Evolutionary conservation across 2,888 invertebrate species (phyloP).

Genomic region (Hydroisotoma schaefferi): DNA sequence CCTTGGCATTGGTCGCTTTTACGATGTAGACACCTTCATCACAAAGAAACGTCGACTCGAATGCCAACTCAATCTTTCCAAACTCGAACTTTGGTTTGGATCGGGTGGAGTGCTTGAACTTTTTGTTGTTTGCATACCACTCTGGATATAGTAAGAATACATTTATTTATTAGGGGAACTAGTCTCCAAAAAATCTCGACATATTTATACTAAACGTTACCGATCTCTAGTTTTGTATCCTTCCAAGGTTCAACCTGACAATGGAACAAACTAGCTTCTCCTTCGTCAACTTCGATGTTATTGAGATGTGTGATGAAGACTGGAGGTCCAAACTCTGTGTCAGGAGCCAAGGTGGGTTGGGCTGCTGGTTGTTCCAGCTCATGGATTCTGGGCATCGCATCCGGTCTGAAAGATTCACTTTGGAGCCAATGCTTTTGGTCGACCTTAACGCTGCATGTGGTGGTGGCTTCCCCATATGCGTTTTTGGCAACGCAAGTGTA

Average conservation of each 20-base stretch:
- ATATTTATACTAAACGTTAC: conserved; percentile 9
- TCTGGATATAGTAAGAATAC: background rate
- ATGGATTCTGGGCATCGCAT: conserved; percentile 79
- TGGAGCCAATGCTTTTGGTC: conserved; percentile 74
- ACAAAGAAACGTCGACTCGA: conserved; percentile 80
- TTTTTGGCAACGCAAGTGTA: conserved; percentile 95
- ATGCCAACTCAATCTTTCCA: conserved; percentile 88
- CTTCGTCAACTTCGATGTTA: conserved; percentile 88
- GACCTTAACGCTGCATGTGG: conserved; percentile 83
- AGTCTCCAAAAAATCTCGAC: background rate
- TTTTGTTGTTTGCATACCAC: conserved; percentile 92
- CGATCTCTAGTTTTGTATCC: conserved; percentile 52
- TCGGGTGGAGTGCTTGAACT: conserved; percentile 80
- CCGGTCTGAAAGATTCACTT: conserved; percentile 82
- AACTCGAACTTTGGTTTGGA: conserved; percentile 93
- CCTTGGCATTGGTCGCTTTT: conserved; percentile 82
- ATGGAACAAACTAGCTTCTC: conserved; percentile 90
- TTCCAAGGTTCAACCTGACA: conserved; percentile 58
- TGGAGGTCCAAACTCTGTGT: conserved; percentile 83
- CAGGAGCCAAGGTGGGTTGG: conserved; percentile 62
- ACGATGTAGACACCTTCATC: conserved; percentile 85
- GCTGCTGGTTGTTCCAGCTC: conserved; percentile 77
- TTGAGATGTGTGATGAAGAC: conserved; percentile 89
- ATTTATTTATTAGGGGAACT: background rate
- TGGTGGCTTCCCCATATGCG: conserved; percentile 80